Conservation (phyloP, 2,888 invertebrate species). For the Cerastoderma edule region DNA sequence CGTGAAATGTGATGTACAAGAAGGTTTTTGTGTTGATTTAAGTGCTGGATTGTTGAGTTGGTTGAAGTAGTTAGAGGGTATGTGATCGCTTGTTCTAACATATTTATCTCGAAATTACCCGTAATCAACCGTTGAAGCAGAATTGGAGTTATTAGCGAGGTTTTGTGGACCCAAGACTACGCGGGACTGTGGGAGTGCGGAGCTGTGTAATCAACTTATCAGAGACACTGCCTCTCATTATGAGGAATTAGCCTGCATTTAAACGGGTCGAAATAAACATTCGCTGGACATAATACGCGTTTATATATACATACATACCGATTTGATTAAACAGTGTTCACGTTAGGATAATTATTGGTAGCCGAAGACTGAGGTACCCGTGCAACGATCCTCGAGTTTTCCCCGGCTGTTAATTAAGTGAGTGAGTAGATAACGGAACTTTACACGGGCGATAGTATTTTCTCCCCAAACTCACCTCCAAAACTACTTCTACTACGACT, state of each 20-base stretch:
- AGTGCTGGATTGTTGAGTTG: slow-evolving; percentile 70
- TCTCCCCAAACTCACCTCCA: too few relatives aligned
- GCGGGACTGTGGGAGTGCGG: slow-evolving; percentile 51
- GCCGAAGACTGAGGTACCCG: not conserved
- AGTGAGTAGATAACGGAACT: slow-evolving; percentile 13
- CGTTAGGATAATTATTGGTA: not conserved
- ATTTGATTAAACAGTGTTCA: slow-evolving; percentile 23
- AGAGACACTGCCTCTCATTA: slow-evolving; percentile 27
- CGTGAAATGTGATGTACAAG: slow-evolving; percentile 67
- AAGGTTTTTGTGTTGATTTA: slow-evolving; percentile 75
- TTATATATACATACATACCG: slow-evolving; percentile 17
- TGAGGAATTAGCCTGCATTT: slow-evolving; percentile 20
- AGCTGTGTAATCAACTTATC: slow-evolving; percentile 48
- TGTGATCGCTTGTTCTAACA: slow-evolving; percentile 64
- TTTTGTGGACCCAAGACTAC: slow-evolving; percentile 28
- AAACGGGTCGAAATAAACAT: slow-evolving; percentile 23
- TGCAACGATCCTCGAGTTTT: too few relatives aligned
- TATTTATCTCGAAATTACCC: slow-evolving; percentile 76
- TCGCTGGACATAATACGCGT: slow-evolving; percentile 14
- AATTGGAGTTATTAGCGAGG: slow-evolving; percentile 60
- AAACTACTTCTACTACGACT: too few relatives aligned
- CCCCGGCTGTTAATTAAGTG: slow-evolving; percentile 8
- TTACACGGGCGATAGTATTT: too few relatives aligned
- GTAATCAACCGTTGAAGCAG: slow-evolving; percentile 64
- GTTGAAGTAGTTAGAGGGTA: slow-evolving; percentile 57